A percentile compares a stretch with the other conserved stretches of the same genome.
Conservation (phyloP, 2,113 vertebrate species). For the Psilopogon haemacephalus region DNA sequence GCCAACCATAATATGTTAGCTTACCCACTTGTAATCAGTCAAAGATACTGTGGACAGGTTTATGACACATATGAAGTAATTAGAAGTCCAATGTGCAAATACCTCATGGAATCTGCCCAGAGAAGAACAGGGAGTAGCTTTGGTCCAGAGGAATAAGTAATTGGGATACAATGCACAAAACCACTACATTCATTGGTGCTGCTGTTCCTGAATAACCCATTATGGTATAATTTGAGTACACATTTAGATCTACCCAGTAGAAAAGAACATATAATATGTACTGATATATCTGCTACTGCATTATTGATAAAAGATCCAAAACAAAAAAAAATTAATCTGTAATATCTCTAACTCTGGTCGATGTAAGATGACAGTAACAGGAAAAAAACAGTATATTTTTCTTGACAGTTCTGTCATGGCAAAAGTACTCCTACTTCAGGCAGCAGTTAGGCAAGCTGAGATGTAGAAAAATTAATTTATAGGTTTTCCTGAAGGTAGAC, state of each 20-base stretch:
- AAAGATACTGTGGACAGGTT: conserved; percentile 36
- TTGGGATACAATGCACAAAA: neutral
- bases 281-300: neutral
- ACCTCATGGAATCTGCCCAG: neutral
- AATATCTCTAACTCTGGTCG: neutral
- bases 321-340: neutral
- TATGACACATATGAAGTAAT: conserved; percentile 37
- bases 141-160: neutral
- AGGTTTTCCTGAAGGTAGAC: neutral
- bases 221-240: neutral
- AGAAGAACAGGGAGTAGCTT: neutral
- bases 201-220: neutral
- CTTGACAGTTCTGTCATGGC: neutral
- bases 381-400: neutral
- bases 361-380: neutral
- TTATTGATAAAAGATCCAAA: neutral
- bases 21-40: conserved; percentile 25
- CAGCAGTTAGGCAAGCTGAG: neutral
- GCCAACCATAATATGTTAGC: neutral
- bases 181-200: neutral
- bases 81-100: neutral
- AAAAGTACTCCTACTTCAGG: neutral
- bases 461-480: neutral
- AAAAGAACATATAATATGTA: neutral
- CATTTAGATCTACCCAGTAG: neutral